Evolutionary conservation across 2,113 vertebrate species (phyloP), one percentile per base, ranked within the genome.

Genomic region (Ceyx melanurus): DNA sequence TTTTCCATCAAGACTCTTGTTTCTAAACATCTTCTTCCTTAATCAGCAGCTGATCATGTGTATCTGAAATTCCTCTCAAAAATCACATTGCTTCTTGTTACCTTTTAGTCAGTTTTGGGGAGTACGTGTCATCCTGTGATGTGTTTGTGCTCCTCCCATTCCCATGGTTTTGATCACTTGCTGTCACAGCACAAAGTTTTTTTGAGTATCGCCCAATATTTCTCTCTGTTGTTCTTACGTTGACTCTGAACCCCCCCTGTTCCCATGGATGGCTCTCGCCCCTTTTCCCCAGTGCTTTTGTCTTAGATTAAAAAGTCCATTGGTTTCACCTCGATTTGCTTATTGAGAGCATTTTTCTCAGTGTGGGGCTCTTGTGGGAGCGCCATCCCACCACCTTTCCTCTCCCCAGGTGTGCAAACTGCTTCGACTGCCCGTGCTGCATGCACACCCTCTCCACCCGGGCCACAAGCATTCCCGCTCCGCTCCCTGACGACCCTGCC

Each of bases 391-490:
- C 1, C 40, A 26, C 6, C 29, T 56, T 62, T 71, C 16, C 10
- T 84, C 88, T 28, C 42, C 79, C 13, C 72, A 99, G 99, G 86
- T 99, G 99, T 95, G 99, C 99, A 13, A 99, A 99, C 92, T 99
- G 99, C 96, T 99, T 99, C 71, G 99, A 99, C 97, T 99, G 99
- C 88, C 99, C 99, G 1, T 99, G 99, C 88, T 99, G 99, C 96
- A 99, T 99, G 99, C 99, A 99, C 92, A 99, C 99, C 0, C 98
- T 99, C 37, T 99, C 99, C 31, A 99, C 99, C 9, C 98, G 99
- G 14, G 99, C 99, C 82, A 99, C 99, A 2, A 99, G 98, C 96
- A 99, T 99, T 94, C 99, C 99, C 6, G 98, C 99, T 37, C 99
- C 99, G 2, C 97, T 99, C 75, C 99, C 99, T 1, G 99, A 99